phyloP scores from a whole-genome alignment of 2,113 vertebrate genomes.

The Geococcyx californianus region DNA sequence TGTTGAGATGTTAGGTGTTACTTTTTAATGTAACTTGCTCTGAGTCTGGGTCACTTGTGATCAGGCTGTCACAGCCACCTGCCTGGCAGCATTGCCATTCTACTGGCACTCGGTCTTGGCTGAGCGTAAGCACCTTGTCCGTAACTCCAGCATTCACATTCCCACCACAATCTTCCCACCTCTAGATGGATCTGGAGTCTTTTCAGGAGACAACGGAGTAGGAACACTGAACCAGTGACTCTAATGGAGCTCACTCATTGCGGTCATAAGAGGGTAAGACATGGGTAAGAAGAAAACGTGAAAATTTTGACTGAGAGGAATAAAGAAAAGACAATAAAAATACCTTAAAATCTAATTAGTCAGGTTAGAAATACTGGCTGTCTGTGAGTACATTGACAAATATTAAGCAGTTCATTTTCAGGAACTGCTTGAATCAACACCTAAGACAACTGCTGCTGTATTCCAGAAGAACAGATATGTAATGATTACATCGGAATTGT shows the following conservation, averaged over 20 bases:
- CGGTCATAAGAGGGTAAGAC: not conserved
- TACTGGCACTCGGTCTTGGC: not conserved
- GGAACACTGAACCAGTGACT: not conserved
- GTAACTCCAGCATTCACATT: not conserved
- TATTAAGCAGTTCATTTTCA: not conserved
- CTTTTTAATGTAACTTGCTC: not conserved
- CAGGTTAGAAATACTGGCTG: not conserved
- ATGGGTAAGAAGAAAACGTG: not conserved
- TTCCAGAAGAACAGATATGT: not conserved
- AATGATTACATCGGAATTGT: not conserved
- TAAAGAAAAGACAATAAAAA: not conserved
- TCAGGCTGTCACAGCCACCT: not conserved
- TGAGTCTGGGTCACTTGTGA: not conserved
- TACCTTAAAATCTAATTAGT: not conserved
- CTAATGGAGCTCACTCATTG: not conserved
- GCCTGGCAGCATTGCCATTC: not conserved
- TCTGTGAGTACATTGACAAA: not conserved
- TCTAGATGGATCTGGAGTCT: not conserved
- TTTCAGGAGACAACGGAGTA: not conserved
- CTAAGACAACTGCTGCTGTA: not conserved
- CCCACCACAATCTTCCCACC: too few relatives aligned
- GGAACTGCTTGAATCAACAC: not conserved
- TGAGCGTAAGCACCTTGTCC: not conserved
- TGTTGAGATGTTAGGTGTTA: not conserved
- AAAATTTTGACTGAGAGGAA: not conserved